These are phyloP conservation scores for Pocillopora grandis DNA, from an alignment of 92 coral and sea anemone genomes.

Conservation along the genomic window DNA sequence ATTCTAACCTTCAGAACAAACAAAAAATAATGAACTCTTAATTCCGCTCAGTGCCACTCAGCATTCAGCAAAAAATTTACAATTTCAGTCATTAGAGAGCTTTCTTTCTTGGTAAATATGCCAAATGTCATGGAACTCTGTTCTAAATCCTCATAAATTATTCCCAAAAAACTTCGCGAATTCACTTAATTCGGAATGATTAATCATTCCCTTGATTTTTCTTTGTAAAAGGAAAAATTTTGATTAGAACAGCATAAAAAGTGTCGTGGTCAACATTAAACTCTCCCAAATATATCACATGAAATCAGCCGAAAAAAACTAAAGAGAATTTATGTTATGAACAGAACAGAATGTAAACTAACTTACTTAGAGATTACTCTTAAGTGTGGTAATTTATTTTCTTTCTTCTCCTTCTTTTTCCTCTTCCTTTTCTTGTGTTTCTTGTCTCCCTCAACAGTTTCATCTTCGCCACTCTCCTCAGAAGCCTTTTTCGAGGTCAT, in stretches of 20 bases:
- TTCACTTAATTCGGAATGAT: no score
- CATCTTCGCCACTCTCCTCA: conserved; percentile 52
- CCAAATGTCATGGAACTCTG: no score
- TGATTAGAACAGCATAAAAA: not conserved
- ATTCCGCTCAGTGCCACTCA: not conserved
- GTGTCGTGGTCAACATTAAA: not conserved
- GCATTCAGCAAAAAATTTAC: not conserved
- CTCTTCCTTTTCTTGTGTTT: conserved; percentile 79
- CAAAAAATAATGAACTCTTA: not conserved
- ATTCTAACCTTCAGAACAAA: conserved; percentile 66
- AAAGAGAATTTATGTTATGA: not conserved
- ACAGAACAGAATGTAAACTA: not conserved
- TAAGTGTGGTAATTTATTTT: conserved; percentile 73
- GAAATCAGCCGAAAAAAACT: not conserved
- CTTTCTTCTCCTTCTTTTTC: conserved; percentile 83
- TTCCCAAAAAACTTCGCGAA: no score
- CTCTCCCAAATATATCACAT: not conserved
- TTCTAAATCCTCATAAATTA: no score
- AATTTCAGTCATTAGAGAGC: no score
- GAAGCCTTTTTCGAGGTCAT: conserved; percentile 45
- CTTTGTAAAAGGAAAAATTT: no score
- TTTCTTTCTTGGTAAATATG: no score
- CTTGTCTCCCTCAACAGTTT: conserved; percentile 51
- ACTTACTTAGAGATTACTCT: conserved; percentile 90
- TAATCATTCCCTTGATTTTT: no score